phyloP scores from a whole-genome alignment of 2,888 invertebrate species.

The Galerucella nymphaeae region DNA sequence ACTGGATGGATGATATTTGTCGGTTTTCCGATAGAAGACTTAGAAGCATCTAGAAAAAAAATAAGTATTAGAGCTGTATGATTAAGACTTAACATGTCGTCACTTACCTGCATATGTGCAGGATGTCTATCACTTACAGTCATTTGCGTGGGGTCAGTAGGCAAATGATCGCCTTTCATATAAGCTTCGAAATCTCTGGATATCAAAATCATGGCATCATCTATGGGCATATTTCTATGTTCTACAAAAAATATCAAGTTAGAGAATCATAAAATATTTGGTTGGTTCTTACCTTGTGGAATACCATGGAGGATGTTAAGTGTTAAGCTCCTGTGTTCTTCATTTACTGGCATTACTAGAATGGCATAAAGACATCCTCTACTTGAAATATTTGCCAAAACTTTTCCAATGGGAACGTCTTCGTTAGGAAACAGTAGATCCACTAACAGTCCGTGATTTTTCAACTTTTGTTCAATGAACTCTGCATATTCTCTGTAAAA shows the following conservation, averaged over 20 bases:
- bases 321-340: conserved; percentile 86
- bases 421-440: conserved; percentile 93
- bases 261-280: no score
- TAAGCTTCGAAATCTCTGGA: conserved; percentile 77
- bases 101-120: conserved; percentile 71
- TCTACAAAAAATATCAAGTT: conserved; percentile 68
- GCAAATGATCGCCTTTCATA: conserved; percentile 66
- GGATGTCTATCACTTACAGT: conserved; percentile 68
- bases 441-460: conserved; percentile 81
- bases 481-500: conserved; percentile 83
- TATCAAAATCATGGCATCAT: conserved; percentile 86
- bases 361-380: conserved; percentile 92
- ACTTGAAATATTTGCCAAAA: conserved; percentile 87
- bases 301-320: conserved; percentile 91
- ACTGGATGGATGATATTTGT: conserved; percentile 80
- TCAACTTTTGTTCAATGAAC: conserved; percentile 83
- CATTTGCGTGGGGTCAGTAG: conserved; percentile 53
- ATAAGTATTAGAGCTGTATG: no score
- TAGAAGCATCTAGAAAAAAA: conserved; percentile 68
- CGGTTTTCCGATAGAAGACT: conserved; percentile 87
- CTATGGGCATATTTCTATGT: conserved; percentile 95
- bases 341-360: conserved; percentile 86
- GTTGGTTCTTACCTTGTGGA: conserved; percentile 77
- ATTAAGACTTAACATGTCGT: background rate
- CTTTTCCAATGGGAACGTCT: conserved; percentile 81